These are phyloP conservation scores for Ophion ventricosus DNA, from an alignment of 2,888 invertebrate species.

Conservation along the genomic window DNA sequence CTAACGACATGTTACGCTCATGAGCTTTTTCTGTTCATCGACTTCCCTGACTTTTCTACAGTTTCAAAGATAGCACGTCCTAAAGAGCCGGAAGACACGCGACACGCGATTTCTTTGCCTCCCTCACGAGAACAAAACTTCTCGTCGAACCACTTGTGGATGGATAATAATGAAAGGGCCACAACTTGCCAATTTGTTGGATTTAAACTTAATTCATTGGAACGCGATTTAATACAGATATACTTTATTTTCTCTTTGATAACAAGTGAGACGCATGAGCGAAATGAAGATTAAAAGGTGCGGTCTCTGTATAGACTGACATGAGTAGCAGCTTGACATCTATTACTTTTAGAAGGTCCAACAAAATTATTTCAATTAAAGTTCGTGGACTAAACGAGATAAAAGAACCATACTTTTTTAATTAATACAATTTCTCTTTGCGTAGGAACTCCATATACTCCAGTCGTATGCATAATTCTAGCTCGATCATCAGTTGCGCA, in stretches of 20 bases:
- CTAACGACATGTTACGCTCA: slow-evolving; percentile 37
- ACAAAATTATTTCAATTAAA: too few species aligned
- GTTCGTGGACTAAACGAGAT: too few species aligned
- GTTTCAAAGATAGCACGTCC: slow-evolving; percentile 52
- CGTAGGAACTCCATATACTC: too few species aligned
- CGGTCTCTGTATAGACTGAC: too few species aligned
- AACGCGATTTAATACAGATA: not conserved
- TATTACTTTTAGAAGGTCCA: too few species aligned
- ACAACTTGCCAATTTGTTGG: not conserved
- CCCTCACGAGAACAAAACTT: not conserved
- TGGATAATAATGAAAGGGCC: not conserved
- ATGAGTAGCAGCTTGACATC: too few species aligned
- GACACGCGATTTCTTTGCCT: slow-evolving; percentile 36
- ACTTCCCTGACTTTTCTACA: slow-evolving; percentile 36
- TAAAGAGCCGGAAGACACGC: slow-evolving; percentile 56
- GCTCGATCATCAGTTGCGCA: too few species aligned
- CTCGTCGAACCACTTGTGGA: slow-evolving; percentile 34
- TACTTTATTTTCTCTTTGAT: not conserved
- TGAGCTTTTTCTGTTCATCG: slow-evolving; percentile 23
- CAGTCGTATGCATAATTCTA: too few species aligned
- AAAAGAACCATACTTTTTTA: too few species aligned
- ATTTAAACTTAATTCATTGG: slow-evolving; percentile 13
- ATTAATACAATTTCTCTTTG: too few species aligned
- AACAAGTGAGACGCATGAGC: too few species aligned
- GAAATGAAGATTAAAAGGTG: too few species aligned